Conservation (phyloP, 1,140 invertebrate genomes). For the Hylyphantes graminicola region DNA sequence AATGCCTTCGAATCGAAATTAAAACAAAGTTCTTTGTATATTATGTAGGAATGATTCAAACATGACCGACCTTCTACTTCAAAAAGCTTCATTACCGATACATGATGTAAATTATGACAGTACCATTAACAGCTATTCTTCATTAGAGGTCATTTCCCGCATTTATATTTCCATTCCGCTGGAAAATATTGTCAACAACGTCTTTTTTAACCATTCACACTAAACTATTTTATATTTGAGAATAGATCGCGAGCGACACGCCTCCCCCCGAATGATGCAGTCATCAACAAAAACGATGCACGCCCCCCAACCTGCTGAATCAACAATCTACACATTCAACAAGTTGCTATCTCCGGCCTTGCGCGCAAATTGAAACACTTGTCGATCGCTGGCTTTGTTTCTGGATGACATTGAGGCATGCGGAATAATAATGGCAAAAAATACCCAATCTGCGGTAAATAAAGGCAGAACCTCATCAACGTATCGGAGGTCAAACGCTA, state of each 20-base stretch:
- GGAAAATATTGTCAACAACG: not conserved
- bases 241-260: not conserved
- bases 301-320: not conserved
- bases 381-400: constrained; percentile 17
- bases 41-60: too few species aligned
- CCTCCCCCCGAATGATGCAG: constrained; percentile 7
- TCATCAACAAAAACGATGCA: constrained; percentile 28
- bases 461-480: constrained; percentile 14
- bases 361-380: constrained; percentile 34
- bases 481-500: constrained; percentile 39
- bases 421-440: not conserved
- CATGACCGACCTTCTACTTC: too few species aligned
- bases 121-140: not conserved
- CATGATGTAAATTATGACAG: not conserved
- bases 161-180: not conserved
- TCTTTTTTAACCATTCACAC: constrained; percentile 7
- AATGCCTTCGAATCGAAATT: too few species aligned
- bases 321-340: not conserved
- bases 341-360: not conserved
- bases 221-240: not conserved
- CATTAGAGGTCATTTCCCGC: constrained; percentile 33
- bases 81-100: too few species aligned
- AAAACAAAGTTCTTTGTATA: too few species aligned
- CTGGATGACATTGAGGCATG: constrained; percentile 45
- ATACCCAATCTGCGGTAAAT: constrained; percentile 42